Base-by-base conservation (phyloP, 2,888 invertebrate species). In the Patella caerulea region DNA sequence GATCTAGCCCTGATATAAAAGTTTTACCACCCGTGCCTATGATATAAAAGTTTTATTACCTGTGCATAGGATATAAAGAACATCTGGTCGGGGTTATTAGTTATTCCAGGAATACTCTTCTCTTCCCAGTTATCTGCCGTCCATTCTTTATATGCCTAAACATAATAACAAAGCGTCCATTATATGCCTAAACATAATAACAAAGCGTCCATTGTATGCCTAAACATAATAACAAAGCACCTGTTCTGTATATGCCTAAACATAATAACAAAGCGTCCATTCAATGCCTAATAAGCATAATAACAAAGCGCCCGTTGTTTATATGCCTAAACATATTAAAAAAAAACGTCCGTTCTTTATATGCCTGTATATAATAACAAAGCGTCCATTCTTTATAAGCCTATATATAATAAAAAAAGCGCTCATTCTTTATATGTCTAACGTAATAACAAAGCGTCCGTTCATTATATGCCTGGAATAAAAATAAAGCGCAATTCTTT, bases 51-150 rank as follows among this genome's bases (percentile, higher is more conserved):
- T 9, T 9, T 19, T n/a, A 70, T 79, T 82, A 89, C 89, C 87
- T 94, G 94, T 15, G 93, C 92, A 85, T 93, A 94, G 1, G 93
- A 88, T 15, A 94, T 85, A 86, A 93, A 94, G 88, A 94, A 94
- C 78, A 94, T 89, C 72, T 93, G 92, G 53, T 92, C 91, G 76
- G 93, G 85, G 11, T 85, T 86, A 34, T 83, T 79, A 14, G 82
- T 59, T 24, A 77, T 34, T 5, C 76, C 80, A 0, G 79, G 83
- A 19, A 87, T 74, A n/a, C 84, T 86, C 73, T 85, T 85, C 70
- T 88, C 88, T 54, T 71, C 74, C 0, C 80, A 84, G 19, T 84
- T 84, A 19, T 82, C 79, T 3, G 75, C 65, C 11, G 81, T 72
- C 86, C 86, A 88, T 70, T 83, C 79, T 74, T 87, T 85, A 80